Percentiles rank a stretch among this genome's conserved stretches.
Conservation (phyloP, 2,888 invertebrate genomes). For the Suillia variegata region DNA sequence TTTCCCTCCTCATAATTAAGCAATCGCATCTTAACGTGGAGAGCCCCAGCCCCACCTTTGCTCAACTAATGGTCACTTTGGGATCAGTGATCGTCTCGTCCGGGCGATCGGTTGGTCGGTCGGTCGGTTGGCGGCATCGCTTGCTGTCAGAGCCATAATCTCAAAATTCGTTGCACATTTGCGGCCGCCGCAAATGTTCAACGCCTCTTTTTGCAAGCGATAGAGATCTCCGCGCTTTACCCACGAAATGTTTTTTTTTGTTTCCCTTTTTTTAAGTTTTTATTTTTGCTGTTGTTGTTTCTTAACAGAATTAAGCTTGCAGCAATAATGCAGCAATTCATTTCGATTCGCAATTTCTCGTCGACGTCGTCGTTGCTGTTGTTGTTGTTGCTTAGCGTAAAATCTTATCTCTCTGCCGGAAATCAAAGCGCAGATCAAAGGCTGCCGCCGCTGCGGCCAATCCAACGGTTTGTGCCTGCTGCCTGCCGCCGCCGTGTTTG, state of each 20-base stretch:
- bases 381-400: constrained; percentile 15
- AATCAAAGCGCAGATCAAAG: constrained; percentile 55
- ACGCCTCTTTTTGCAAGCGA: neutral
- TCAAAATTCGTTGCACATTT: constrained; percentile 34
- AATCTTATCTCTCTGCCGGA: constrained; percentile 55
- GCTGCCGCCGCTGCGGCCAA: constrained; percentile 34
- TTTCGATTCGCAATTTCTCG: constrained; percentile 39
- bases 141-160: constrained; percentile 32
- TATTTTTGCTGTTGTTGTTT: too few relatives aligned
- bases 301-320: constrained; percentile 36
- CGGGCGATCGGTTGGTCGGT: too few relatives aligned
- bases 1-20: too few relatives aligned
- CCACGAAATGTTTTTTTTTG: too few relatives aligned
- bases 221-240: neutral
- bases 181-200: neutral
- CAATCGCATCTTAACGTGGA: too few relatives aligned
- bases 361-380: neutral
- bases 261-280: too few relatives aligned
- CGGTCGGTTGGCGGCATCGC: neutral
- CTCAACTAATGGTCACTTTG: too few relatives aligned
- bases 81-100: too few relatives aligned
- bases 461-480: constrained; percentile 12
- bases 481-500: constrained; percentile 12
- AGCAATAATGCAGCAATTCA: constrained; percentile 45
- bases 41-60: too few relatives aligned